Evolutionary conservation across 2,888 invertebrate genomes (phyloP).

Genomic region (Epinotia demarniana): DNA sequence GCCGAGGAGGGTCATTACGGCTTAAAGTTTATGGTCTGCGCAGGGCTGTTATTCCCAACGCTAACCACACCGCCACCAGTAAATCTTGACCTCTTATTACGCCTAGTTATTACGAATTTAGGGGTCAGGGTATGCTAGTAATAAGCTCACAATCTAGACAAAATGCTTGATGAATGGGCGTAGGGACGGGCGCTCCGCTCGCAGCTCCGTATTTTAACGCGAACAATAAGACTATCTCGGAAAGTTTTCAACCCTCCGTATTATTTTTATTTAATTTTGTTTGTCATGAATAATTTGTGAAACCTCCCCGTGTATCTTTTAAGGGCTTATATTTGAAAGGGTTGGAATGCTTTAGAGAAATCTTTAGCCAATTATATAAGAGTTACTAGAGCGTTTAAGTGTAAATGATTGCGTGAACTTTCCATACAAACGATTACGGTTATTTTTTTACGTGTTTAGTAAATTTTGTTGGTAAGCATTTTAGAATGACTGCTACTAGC

Average conservation of each 20-base stretch:
- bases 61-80: slow-evolving; percentile 22
- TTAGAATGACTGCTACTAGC: background rate
- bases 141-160: background rate
- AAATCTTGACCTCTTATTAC: background rate
- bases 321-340: slow-evolving; percentile 21
- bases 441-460: background rate
- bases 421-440: background rate
- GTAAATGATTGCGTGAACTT: too few relatives aligned
- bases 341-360: slow-evolving; percentile 13
- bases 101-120: background rate
- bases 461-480: background rate
- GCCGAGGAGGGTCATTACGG: slow-evolving; percentile 67
- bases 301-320: slow-evolving; percentile 17
- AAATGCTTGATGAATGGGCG: background rate
- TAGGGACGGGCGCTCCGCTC: slow-evolving; percentile 5
- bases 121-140: background rate
- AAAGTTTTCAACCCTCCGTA: slow-evolving; percentile 32
- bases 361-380: background rate
- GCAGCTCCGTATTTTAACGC: slow-evolving; percentile 34
- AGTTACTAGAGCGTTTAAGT: background rate
- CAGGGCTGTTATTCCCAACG: slow-evolving; percentile 44
- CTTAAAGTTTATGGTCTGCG: slow-evolving; percentile 59
- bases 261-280: slow-evolving; percentile 33
- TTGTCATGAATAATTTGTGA: slow-evolving; percentile 38
- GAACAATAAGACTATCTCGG: slow-evolving; percentile 41